Conservation (phyloP, 2,888 invertebrate species). For the Mesochorus sp. region DNA sequence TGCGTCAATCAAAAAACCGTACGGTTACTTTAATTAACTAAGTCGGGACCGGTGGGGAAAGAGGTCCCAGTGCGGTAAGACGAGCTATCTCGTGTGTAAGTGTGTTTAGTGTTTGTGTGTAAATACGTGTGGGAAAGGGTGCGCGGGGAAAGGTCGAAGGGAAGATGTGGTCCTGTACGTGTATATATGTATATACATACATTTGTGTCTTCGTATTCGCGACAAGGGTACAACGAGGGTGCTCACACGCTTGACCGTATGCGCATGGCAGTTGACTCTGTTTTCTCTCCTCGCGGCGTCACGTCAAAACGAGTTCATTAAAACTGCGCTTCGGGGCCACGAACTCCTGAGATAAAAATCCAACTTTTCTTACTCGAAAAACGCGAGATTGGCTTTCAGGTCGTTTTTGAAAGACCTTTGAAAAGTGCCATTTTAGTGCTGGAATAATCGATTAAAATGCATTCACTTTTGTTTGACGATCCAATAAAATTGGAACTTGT, state of each 20-base stretch:
- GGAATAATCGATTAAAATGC: too few relatives aligned
- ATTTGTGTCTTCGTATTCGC: conserved; percentile 4
- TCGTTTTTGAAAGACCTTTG: too few relatives aligned
- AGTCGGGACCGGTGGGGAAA: conserved; percentile 63
- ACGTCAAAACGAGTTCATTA: conserved; percentile 79
- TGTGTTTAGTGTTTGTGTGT: not conserved
- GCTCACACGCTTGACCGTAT: conserved; percentile 14
- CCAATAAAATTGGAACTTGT: too few relatives aligned
- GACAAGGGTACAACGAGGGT: conserved; percentile 43
- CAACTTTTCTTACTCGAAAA: not conserved
- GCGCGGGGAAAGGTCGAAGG: conserved; percentile 28
- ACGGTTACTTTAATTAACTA: conserved; percentile 77
- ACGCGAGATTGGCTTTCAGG: too few relatives aligned
- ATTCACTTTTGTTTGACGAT: too few relatives aligned
- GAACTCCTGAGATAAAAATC: conserved; percentile 57
- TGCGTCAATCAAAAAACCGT: conserved; percentile 76
- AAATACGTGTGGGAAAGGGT: not conserved
- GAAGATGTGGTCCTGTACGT: conserved; percentile 27
- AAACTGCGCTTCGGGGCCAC: conserved; percentile 66
- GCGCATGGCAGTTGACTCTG: conserved; percentile 17
- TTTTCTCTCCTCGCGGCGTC: conserved; percentile 63
- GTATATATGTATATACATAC: conserved; percentile 17
- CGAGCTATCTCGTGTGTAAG: conserved; percentile 11
- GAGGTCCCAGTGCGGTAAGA: not conserved
- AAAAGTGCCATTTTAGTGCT: too few relatives aligned